Conservation (phyloP, 2,113 vertebrate genomes). For the Nyctereutes procyonoides region DNA sequence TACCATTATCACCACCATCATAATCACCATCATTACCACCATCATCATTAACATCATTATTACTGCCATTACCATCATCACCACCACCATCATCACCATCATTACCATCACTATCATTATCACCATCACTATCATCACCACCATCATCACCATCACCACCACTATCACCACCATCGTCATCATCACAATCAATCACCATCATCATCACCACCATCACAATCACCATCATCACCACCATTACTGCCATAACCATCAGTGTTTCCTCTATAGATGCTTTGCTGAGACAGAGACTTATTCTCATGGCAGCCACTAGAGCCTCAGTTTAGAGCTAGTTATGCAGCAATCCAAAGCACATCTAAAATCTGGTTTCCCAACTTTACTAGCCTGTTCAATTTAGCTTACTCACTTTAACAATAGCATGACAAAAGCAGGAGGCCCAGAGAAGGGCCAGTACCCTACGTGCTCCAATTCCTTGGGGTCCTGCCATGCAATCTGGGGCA, state of each 20-base stretch:
- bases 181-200: not conserved
- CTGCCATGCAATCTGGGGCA: not conserved
- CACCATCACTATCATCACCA: not conserved
- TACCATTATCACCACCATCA: rapidly evolving
- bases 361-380: not conserved
- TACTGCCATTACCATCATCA: rapidly evolving
- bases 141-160: rapidly evolving
- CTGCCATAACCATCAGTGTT: too few relatives aligned
- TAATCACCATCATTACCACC: rapidly evolving
- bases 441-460: too few relatives aligned
- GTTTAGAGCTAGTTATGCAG: not conserved
- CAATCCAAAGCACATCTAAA: not conserved
- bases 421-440: not conserved
- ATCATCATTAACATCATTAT: rapidly evolving
- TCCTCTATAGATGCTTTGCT: not conserved
- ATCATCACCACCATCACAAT: rapidly evolving
- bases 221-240: rapidly evolving
- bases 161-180: rapidly evolving
- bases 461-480: not conserved
- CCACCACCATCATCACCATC: rapidly evolving
- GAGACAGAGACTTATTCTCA: not conserved
- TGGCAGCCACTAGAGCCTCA: rapidly evolving
- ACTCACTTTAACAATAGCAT: not conserved
- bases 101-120: rapidly evolving
- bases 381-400: rapidly evolving